Percentiles rank a stretch among this genome's conserved stretches.
Evolutionary conservation across 2,888 invertebrate genomes (phyloP).

Genomic region (Quadroppia sp.): DNA sequence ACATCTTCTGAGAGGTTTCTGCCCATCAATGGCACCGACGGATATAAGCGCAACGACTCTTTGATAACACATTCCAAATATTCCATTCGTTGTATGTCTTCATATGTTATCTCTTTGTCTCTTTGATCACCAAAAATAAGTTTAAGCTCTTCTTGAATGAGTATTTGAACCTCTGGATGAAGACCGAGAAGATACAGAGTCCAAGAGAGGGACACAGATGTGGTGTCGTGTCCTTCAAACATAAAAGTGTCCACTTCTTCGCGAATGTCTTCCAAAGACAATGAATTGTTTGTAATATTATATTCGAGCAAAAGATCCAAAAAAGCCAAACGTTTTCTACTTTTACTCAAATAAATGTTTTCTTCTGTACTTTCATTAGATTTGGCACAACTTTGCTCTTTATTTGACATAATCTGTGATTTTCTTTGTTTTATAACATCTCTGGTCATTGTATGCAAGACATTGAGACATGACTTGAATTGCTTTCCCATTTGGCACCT

Average conservation of each 20-base stretch:
- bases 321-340: slow-evolving; percentile 34
- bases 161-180: neutral
- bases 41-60: slow-evolving; percentile 52
- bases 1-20: slow-evolving; percentile 44
- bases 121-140: neutral
- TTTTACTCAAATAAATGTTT: neutral
- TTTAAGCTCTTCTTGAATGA: neutral
- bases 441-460: slow-evolving; percentile 26
- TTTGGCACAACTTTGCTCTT: neutral
- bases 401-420: slow-evolving; percentile 14
- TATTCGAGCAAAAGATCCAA: slow-evolving; percentile 36
- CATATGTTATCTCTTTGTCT: neutral
- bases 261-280: slow-evolving; percentile 48
- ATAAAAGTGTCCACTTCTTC: too few species aligned
- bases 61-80: slow-evolving; percentile 54
- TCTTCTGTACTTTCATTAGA: neutral
- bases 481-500: neutral
- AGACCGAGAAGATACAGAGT: slow-evolving; percentile 46
- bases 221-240: slow-evolving; percentile 49
- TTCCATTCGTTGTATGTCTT: slow-evolving; percentile 52
- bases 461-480: neutral
- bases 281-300: slow-evolving; percentile 20
- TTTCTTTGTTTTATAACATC: slow-evolving; percentile 34
- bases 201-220: slow-evolving; percentile 47
- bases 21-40: slow-evolving; percentile 53